Evolutionary conservation across 2,113 vertebrate species (phyloP), one percentile per base, ranked within the genome.

Genomic region (Coregonus clupeaformis): DNA sequence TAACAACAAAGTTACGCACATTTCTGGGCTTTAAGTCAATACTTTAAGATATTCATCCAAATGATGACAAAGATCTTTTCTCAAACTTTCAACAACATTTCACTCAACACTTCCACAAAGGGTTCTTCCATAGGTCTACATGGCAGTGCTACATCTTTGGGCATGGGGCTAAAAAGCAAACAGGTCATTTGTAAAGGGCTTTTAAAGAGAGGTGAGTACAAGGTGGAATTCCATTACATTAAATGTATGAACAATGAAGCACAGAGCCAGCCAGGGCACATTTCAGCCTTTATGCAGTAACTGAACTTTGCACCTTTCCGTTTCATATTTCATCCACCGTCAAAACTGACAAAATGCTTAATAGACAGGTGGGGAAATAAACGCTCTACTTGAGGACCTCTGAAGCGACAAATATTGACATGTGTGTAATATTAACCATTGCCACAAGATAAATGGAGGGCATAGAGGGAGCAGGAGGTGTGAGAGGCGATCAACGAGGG

Each of bases 361-460:
- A 18, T 49, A 52, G 16, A 16, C 64, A 62, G 63, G 59, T 22
- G 25, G 78, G 64, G 55, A 80, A 80, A 30, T 52, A 77, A 27
- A 29, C 22, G 24, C 20, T 60, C 27, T 64, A 30, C 52, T 76
- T 74, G 71, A 52, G 32, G 77, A 49, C 59, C 74, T 69, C 27
- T 59, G 49, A 55, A 69, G 14, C 12, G 76, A 82, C 68, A 80
- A 77, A 80, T 78, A 72, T 74, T 72, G 73, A 80, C 73, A 73
- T 30, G 57, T 57, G 69, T 76, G 52, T 24, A 84, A 76, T 74
- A 82, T 82, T 80, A 82, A 78, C 77, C 42, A 72, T 42, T 49
- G 47, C 47, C 7, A 36, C 5, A 59, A 77, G 78, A 73, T 49
- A 47, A 79, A 77, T 68, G 59, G 71, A 74, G 70, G 68, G 65